phyloP scores from a whole-genome alignment of 2,888 invertebrate species.

The Melinaea menophilus region DNA sequence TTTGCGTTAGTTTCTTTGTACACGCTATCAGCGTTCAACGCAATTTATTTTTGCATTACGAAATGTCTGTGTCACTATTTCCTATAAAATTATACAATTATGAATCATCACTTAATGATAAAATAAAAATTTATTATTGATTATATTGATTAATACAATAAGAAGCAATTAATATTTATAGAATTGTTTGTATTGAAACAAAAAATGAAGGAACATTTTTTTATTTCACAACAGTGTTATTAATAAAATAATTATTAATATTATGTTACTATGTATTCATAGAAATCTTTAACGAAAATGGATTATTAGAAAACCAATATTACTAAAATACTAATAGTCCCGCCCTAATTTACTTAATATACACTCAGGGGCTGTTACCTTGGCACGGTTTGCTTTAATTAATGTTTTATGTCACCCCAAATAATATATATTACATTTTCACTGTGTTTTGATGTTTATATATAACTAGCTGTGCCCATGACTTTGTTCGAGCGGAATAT shows the following conservation, averaged over 20 bases:
- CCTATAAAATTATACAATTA: background rate
- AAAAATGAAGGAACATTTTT: too few species aligned
- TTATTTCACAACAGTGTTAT: too few species aligned
- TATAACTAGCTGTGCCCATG: background rate
- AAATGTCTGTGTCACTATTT: conserved; percentile 1
- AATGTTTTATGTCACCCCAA: background rate
- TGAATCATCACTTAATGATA: background rate
- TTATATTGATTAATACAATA: background rate
- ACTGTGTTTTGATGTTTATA: background rate
- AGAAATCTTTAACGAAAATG: background rate
- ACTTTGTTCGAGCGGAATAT: too few species aligned
- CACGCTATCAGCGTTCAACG: background rate
- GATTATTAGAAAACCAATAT: background rate
- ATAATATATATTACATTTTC: background rate
- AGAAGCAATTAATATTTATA: background rate
- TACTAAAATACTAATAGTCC: background rate
- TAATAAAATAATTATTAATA: too few species aligned
- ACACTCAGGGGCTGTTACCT: background rate
- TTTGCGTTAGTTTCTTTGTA: background rate
- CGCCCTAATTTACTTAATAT: background rate
- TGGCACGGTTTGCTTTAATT: background rate
- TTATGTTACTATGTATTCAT: too few species aligned
- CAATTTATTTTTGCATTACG: background rate
- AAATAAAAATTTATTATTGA: background rate
- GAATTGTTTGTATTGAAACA: too few species aligned